Conservation (phyloP, 2,888 invertebrate species). For the Spisula subtruncata region DNA sequence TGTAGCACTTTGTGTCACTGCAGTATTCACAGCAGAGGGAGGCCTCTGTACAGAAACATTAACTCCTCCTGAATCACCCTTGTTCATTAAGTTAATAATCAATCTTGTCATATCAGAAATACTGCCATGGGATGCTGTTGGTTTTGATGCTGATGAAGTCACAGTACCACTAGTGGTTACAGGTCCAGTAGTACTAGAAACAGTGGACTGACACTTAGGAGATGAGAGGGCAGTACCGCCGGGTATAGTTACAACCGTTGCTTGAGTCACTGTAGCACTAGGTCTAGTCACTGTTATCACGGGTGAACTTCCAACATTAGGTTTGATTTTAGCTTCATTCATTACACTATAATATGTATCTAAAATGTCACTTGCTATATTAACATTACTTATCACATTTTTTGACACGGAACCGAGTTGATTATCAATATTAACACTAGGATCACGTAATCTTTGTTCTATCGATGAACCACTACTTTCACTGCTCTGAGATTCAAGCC, state of each 20-base stretch:
- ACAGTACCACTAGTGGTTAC: background rate
- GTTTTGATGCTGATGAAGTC: background rate
- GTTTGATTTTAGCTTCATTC: conserved; percentile 50
- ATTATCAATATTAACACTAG: conserved; percentile 46
- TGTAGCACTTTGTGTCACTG: conserved; percentile 5
- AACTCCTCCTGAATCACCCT: conserved; percentile 17
- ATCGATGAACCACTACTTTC: conserved; percentile 40
- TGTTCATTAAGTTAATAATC: conserved; percentile 39
- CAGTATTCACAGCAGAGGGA: background rate
- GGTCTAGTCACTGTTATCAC: background rate
- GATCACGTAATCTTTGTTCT: conserved; percentile 59
- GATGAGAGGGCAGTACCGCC: background rate
- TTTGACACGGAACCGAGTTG: conserved; percentile 54
- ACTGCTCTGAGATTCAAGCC: conserved; percentile 14
- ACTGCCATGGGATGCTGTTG: conserved; percentile 18
- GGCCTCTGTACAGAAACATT: background rate
- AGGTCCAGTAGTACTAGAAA: background rate
- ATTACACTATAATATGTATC: conserved; percentile 71
- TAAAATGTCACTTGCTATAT: conserved; percentile 71
- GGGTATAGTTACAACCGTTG: background rate
- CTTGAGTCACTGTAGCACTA: conserved; percentile 9
- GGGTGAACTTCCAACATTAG: background rate
- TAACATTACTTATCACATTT: conserved; percentile 67
- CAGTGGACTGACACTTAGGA: background rate
- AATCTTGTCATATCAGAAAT: conserved; percentile 41